These are phyloP conservation scores for Gymnogyps californianus DNA, from an alignment of 2,113 vertebrate genomes.

Conservation along the genomic window DNA sequence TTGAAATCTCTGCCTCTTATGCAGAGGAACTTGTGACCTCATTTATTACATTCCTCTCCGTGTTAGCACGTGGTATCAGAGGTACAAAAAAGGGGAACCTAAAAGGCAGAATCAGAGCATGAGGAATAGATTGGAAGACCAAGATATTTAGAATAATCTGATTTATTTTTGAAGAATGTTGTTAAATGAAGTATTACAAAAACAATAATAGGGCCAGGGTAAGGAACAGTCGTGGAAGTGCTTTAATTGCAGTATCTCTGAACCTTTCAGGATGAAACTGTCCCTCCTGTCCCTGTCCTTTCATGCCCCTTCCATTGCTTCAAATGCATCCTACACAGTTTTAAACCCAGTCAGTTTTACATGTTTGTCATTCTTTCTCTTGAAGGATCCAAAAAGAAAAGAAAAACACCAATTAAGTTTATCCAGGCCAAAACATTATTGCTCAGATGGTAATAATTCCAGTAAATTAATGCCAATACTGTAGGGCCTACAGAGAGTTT, in stretches of 20 bases:
- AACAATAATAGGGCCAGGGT: not conserved
- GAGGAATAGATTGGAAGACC: not conserved
- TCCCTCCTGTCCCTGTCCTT: not conserved
- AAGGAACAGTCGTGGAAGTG: not conserved
- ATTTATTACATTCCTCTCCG: not conserved
- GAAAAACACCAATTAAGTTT: not conserved
- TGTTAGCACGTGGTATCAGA: not conserved
- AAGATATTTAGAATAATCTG: not conserved
- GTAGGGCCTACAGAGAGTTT: not conserved
- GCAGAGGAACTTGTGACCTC: not conserved
- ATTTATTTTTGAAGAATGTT: not conserved
- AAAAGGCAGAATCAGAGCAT: not conserved
- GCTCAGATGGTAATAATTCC: not conserved
- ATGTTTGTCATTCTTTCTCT: not conserved
- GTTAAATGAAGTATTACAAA: not conserved
- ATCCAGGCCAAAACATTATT: not conserved
- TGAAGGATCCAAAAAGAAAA: not conserved
- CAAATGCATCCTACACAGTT: not conserved
- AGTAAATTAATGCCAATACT: not conserved
- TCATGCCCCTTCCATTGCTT: not conserved
- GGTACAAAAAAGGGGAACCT: not conserved
- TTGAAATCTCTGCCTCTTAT: constrained; percentile 20
- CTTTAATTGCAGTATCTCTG: not conserved
- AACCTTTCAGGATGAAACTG: not conserved
- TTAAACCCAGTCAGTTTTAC: not conserved